Conservation (phyloP, 2,113 vertebrate genomes). For the Sphyrna mokarran region DNA sequence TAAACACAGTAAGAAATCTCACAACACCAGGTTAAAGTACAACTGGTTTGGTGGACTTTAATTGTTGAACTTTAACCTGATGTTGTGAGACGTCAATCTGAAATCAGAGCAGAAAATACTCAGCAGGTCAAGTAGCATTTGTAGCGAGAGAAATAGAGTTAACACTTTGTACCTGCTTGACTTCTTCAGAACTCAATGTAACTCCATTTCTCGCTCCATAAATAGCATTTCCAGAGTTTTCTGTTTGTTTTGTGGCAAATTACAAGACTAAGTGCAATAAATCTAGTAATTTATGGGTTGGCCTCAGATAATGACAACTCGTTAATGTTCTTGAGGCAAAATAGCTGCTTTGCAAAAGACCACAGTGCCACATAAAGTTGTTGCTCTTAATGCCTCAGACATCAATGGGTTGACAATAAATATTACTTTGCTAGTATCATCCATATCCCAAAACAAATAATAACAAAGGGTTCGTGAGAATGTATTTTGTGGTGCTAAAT, state of each 20-base stretch:
- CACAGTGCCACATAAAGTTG: background rate
- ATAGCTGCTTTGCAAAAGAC: background rate
- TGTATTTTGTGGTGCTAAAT: background rate
- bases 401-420: background rate
- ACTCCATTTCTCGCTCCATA: too few species aligned
- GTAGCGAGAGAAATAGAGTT: too few species aligned
- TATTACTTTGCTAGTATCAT: background rate
- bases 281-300: background rate
- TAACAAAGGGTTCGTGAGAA: background rate
- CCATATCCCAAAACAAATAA: background rate
- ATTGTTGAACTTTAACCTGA: too few species aligned
- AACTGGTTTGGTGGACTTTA: too few species aligned
- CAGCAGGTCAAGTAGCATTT: too few species aligned
- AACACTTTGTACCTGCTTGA: too few species aligned
- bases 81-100: too few species aligned
- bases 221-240: background rate
- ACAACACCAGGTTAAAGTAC: too few species aligned
- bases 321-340: background rate
- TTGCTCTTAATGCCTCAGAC: background rate
- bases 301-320: background rate
- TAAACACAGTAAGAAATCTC: too few species aligned
- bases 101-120: too few species aligned
- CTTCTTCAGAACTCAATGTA: too few species aligned
- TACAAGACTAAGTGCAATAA: background rate
- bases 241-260: background rate